phyloP scores from a whole-genome alignment of 2,113 vertebrate species.

The Gnathonemus longibarbis region DNA sequence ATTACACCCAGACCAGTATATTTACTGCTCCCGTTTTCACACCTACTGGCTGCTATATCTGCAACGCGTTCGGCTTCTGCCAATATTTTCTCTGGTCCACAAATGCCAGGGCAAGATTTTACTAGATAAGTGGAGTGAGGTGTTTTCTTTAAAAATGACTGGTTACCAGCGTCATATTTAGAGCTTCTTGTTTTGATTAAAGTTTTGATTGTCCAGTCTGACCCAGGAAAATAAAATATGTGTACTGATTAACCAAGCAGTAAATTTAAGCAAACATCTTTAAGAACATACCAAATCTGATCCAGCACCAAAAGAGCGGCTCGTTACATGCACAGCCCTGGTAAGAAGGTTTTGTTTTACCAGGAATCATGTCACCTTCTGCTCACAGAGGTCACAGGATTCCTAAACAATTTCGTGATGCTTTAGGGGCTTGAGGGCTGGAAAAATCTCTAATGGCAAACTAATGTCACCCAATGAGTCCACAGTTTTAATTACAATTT shows the following conservation, averaged over 20 bases:
- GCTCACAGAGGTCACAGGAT: not conserved
- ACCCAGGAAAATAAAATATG: not conserved
- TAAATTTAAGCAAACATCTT: not conserved
- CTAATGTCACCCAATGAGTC: not conserved
- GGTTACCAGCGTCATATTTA: not conserved
- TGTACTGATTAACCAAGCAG: not conserved
- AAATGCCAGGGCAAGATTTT: not conserved
- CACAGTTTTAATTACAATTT: constrained; percentile 14
- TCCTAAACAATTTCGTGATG: not conserved
- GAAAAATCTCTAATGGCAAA: not conserved
- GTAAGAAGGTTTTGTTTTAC: not conserved
- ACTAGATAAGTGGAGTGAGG: not conserved
- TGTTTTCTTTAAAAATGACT: not conserved
- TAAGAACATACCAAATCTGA: not conserved
- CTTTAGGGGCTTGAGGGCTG: not conserved
- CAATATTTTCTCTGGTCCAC: not conserved
- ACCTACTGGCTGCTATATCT: not conserved
- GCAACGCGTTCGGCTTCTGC: not conserved
- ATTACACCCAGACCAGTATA: constrained; percentile 7
- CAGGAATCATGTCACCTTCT: not conserved
- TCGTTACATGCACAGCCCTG: not conserved
- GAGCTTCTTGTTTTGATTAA: not conserved
- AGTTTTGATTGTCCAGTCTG: not conserved
- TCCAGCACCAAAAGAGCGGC: not conserved
- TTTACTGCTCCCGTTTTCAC: not conserved